Conservation (phyloP, 2,113 vertebrate species). For the Noctilio leporinus region DNA sequence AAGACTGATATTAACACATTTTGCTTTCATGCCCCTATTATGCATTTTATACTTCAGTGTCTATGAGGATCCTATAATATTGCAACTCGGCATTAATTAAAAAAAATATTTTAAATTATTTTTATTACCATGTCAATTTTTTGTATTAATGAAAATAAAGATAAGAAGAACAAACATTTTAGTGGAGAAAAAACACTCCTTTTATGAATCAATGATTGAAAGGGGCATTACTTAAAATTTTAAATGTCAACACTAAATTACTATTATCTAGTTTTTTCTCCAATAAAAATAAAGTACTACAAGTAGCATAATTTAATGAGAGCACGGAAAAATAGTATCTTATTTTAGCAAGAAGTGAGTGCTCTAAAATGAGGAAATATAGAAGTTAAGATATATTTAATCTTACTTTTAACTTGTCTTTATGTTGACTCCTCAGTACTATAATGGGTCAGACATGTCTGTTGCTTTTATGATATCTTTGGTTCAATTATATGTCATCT, state of each 20-base stretch:
- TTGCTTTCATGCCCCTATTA: not conserved
- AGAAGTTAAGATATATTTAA: not conserved
- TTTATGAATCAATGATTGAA: not conserved
- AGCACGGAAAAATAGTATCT: not conserved
- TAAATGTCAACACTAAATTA: not conserved
- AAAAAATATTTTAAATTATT: not conserved
- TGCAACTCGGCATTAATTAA: not conserved
- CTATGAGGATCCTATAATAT: not conserved
- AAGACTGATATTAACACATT: not conserved
- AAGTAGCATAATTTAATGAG: not conserved
- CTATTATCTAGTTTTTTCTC: not conserved
- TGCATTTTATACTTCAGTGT: not conserved
- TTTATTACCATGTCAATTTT: not conserved
- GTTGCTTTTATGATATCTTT: not conserved
- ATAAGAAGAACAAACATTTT: not conserved
- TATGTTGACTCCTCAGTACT: not conserved
- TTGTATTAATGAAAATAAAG: not conserved
- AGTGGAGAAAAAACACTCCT: not conserved
- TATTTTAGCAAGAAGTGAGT: not conserved
- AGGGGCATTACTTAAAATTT: not conserved
- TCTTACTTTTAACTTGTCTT: not conserved
- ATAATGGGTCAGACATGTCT: accelerated
- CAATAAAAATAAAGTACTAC: not conserved
- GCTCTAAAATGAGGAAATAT: not conserved
- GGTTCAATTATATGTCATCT: not conserved